phyloP scores from a whole-genome alignment of 2,113 vertebrate species.

The Octodon degus region DNA sequence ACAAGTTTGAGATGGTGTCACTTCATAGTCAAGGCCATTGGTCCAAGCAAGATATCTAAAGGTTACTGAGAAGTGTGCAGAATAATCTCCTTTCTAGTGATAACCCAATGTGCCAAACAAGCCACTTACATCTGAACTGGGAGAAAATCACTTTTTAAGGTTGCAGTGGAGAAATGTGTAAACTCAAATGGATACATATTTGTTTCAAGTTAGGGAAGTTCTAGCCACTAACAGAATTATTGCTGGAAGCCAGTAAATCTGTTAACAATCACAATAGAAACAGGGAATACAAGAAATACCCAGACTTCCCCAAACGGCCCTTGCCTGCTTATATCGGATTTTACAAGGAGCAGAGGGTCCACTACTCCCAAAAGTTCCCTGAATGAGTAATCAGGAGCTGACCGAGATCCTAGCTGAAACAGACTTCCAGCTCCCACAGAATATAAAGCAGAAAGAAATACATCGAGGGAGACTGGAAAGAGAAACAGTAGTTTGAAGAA shows the following conservation, averaged over 20 bases:
- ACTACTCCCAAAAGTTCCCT: constrained; percentile 93
- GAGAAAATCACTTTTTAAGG: too few species aligned
- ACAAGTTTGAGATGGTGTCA: background rate
- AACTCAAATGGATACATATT: too few species aligned
- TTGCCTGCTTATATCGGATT: constrained; percentile 94
- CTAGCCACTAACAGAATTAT: constrained; percentile 2
- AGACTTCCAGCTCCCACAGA: constrained; percentile 92
- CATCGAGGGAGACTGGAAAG: constrained; percentile 92
- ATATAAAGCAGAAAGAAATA: constrained; percentile 96
- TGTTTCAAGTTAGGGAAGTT: background rate
- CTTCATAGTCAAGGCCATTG: background rate
- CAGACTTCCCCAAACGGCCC: constrained; percentile 88
- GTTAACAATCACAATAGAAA: rapidly evolving
- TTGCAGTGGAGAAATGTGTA: too few species aligned
- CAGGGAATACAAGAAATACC: background rate
- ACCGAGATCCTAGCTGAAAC: constrained; percentile 95
- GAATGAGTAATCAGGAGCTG: constrained; percentile 94
- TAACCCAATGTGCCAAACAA: too few species aligned
- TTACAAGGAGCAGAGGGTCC: constrained; percentile 86
- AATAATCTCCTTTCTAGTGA: too few species aligned
- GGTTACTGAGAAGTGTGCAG: too few species aligned
- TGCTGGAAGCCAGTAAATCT: background rate
- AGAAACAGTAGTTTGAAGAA: constrained; percentile 91
- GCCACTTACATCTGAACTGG: too few species aligned
- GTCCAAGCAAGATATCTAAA: background rate